These are phyloP conservation scores for Coptotermes formosanus DNA, from an alignment of 1,140 invertebrate genomes.

Conservation along the genomic window DNA sequence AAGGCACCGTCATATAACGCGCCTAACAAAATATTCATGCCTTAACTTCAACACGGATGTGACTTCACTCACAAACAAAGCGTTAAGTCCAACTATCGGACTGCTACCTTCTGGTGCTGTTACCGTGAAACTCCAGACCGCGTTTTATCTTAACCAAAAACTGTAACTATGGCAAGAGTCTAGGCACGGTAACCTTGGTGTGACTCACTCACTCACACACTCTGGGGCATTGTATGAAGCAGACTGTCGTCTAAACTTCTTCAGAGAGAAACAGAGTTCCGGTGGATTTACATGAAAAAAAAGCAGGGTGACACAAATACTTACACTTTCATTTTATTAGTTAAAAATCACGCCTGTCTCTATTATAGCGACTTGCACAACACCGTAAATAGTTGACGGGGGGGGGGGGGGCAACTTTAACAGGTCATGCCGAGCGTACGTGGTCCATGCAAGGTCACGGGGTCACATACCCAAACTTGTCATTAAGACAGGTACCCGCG, in stretches of 20 bases:
- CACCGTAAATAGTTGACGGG: neutral
- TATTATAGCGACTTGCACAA: neutral
- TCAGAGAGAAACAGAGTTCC: neutral
- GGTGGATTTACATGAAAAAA: neutral
- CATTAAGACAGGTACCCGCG: neutral
- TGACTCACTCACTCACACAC: too few species aligned
- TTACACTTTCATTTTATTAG: neutral
- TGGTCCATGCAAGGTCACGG: neutral
- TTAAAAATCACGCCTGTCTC: neutral
- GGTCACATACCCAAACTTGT: constrained; percentile 18
- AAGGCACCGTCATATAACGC: too few species aligned
- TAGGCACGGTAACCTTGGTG: too few species aligned
- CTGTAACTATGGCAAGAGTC: too few species aligned
- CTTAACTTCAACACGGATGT: too few species aligned
- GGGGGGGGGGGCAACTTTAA: neutral
- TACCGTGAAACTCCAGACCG: too few species aligned
- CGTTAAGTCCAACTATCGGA: too few species aligned
- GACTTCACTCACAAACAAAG: too few species aligned
- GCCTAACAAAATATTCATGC: too few species aligned
- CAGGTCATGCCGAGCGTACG: neutral
- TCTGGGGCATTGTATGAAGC: too few species aligned
- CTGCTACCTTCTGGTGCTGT: too few species aligned
- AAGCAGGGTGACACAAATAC: neutral
- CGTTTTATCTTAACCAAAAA: too few species aligned
- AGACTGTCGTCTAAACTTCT: neutral